These are phyloP conservation scores for Leucophenga montana DNA, from an alignment of 2,888 invertebrate genomes.

Conservation along the genomic window DNA sequence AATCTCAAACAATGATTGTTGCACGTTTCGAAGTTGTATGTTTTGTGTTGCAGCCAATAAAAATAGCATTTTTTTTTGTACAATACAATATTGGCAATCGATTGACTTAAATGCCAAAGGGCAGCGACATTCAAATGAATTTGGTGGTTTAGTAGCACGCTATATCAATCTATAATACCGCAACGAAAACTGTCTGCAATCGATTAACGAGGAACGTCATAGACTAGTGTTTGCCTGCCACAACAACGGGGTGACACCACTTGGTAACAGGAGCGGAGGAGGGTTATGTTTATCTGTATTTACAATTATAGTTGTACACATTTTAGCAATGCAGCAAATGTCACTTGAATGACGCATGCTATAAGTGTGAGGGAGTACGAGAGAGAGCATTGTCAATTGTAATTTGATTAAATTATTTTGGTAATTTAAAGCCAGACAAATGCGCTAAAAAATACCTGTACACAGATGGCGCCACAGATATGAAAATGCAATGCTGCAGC, in stretches of 20 bases:
- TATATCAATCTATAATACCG: no score
- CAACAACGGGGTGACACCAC: no score
- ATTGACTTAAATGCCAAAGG: conserved; percentile 48
- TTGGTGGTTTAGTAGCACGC: conserved; percentile 1
- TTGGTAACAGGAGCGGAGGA: background rate
- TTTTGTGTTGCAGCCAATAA: conserved; percentile 18
- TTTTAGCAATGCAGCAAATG: conserved; percentile 1
- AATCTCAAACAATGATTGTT: conserved; percentile 31
- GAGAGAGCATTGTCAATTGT: background rate
- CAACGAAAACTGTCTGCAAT: no score
- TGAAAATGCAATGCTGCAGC: no score
- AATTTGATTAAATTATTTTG: background rate
- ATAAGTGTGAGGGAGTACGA: background rate
- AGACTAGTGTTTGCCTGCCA: no score
- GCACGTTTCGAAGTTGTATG: conserved; percentile 34
- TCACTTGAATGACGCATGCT: background rate
- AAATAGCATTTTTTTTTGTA: conserved; percentile 40
- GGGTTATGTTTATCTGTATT: no score
- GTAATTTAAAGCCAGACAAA: background rate
- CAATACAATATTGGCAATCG: conserved; percentile 20
- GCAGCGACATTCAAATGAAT: conserved; percentile 52
- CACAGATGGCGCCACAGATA: background rate
- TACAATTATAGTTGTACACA: background rate
- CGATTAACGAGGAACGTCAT: no score
- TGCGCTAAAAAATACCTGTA: background rate